phyloP scores from a whole-genome alignment of 2,113 vertebrate species.

The Strix uralensis region DNA sequence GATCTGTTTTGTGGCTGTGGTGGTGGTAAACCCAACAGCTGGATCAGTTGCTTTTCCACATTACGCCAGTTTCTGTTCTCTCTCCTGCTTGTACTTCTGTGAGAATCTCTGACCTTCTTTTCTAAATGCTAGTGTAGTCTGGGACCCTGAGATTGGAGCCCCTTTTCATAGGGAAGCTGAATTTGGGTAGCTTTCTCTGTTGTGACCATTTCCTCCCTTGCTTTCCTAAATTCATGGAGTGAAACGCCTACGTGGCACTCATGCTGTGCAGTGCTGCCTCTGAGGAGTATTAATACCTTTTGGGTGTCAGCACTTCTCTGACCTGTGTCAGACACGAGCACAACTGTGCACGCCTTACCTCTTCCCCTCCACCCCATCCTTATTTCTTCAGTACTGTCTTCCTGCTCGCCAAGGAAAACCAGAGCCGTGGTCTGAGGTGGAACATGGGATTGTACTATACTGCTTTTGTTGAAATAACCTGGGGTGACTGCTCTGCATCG shows the following conservation, averaged over 20 bases:
- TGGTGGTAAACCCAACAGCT: background rate
- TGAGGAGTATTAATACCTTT: background rate
- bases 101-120: background rate
- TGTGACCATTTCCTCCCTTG: background rate
- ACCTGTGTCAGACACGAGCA: background rate
- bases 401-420: accelerated
- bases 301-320: background rate
- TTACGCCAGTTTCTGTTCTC: background rate
- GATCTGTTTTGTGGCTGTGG: background rate
- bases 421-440: background rate
- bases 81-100: background rate
- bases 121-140: background rate
- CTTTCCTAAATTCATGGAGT: background rate
- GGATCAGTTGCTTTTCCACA: background rate
- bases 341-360: background rate
- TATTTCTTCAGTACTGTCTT: background rate
- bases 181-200: background rate
- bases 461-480: background rate
- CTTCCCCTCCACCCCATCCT: background rate
- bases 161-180: background rate
- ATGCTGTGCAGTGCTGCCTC: background rate
- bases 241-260: background rate
- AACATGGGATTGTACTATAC: background rate
- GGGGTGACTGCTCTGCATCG: background rate
- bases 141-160: background rate